Conservation (phyloP, 2,113 vertebrate genomes). For the Catharus fuscescens region DNA sequence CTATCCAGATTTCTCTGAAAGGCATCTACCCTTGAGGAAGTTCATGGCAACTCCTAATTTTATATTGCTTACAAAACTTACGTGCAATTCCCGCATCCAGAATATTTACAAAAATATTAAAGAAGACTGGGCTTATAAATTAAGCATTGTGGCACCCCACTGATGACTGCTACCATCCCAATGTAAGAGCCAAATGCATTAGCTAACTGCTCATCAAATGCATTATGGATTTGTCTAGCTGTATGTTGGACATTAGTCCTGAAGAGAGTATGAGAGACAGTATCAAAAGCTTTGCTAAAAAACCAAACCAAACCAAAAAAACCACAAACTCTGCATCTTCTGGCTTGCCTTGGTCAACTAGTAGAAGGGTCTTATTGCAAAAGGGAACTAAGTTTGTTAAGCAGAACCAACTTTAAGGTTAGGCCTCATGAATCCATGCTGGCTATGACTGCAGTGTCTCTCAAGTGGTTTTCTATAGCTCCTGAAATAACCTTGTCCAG, state of each 20-base stretch:
- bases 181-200: not conserved
- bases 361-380: not conserved
- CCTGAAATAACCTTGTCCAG: not conserved
- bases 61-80: not conserved
- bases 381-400: not conserved
- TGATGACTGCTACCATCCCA: not conserved
- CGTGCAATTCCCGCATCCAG: fast-evolving
- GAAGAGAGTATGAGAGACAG: not conserved
- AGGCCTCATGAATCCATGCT: fast-evolving
- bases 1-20: not conserved
- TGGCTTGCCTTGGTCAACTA: not conserved
- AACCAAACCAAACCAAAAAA: not conserved
- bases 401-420: not conserved
- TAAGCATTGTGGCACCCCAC: fast-evolving
- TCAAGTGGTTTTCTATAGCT: not conserved
- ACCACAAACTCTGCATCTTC: no score
- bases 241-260: not conserved
- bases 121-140: not conserved
- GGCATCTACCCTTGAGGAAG: not conserved
- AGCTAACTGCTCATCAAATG: fast-evolving
- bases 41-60: not conserved
- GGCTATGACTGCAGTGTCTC: not conserved
- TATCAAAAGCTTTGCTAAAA: not conserved
- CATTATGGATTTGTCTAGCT: not conserved
- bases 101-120: not conserved